Evolutionary conservation across 2,888 invertebrate species (phyloP), one percentile per base, ranked within the genome.

Genomic region (Lutraria lutraria): DNA sequence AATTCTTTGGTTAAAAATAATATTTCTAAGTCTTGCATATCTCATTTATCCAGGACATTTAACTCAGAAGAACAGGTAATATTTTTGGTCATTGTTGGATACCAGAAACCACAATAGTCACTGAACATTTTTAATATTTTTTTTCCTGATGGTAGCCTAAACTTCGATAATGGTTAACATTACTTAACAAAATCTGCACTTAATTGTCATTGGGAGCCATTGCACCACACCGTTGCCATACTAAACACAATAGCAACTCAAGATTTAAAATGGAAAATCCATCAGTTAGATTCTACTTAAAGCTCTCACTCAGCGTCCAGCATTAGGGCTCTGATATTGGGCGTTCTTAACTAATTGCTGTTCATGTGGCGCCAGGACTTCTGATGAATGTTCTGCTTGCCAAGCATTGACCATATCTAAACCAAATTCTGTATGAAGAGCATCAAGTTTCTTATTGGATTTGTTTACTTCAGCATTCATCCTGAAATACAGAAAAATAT

Each of bases 381-480:
- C 94, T 0, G 94, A 92, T 0, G 95, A 94, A 91, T 96, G 96
- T 88, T 96, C 96, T 16, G 91, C 90, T 63, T 95, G 94, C 96
- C 96, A 96, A 1, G 92, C 90, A n/a, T 91, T 88, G n/a, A 96
- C 91, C 85, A 90, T 93, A 19, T 94, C 94, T 21, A 90, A 87
- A 19, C 96, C 95, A 86, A 96, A 93, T 90, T 96, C 96, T n/a
- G 90, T 88, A 79, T 95, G 93, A 10, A 96, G 89, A 54, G 91
- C 92, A 21, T 93, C 93, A 34, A 93, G 88, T 87, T 96, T 95
- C 43, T 91, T 88, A 56, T 95, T 89, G 12, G 95, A 95, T 89
- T 96, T 96, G 19, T 91, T 92, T 29, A 95, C 94, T 85, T 96
- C 96, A 54, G 87, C 87, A 90, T 94, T 95, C 96, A 96, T 96